Evolutionary conservation across 2,888 invertebrate species (phyloP).

Genomic region (Plebejus melissa): DNA sequence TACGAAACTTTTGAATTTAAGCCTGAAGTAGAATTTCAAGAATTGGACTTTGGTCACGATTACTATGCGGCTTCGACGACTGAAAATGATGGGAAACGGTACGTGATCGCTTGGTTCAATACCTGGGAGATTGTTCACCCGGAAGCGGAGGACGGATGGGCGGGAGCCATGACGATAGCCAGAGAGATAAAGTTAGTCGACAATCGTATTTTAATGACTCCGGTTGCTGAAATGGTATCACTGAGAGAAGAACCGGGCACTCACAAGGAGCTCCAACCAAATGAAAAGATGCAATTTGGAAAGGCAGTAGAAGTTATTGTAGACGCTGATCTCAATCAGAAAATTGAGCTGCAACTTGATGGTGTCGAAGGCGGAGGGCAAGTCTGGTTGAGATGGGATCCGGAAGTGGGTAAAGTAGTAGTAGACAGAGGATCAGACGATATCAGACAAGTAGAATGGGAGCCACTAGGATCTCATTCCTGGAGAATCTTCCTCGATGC

Average conservation of each 20-base stretch:
- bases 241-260: background rate
- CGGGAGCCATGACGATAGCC: slow-evolving; percentile 10
- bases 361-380: slow-evolving; percentile 4
- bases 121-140: slow-evolving; percentile 1
- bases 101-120: slow-evolving; percentile 36
- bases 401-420: slow-evolving; percentile 30
- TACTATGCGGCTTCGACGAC: slow-evolving; percentile 43
- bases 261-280: background rate
- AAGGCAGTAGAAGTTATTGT: background rate
- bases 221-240: background rate
- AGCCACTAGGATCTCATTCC: slow-evolving; percentile 26
- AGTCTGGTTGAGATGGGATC: slow-evolving; percentile 19
- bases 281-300: slow-evolving; percentile 1
- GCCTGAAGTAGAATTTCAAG: slow-evolving; percentile 34
- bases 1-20: slow-evolving; percentile 37
- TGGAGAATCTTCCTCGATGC: slow-evolving; percentile 36
- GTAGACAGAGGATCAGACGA: slow-evolving; percentile 36
- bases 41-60: slow-evolving; percentile 40
- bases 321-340: slow-evolving; percentile 10
- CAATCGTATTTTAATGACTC: slow-evolving; percentile 1
- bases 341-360: slow-evolving; percentile 13
- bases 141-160: slow-evolving; percentile 1
- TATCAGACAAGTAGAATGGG: slow-evolving; percentile 35
- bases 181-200: slow-evolving; percentile 3
- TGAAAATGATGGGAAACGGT: slow-evolving; percentile 37